These are phyloP conservation scores for Barbus barbus DNA, from an alignment of 2,113 vertebrate species.

Conservation along the genomic window DNA sequence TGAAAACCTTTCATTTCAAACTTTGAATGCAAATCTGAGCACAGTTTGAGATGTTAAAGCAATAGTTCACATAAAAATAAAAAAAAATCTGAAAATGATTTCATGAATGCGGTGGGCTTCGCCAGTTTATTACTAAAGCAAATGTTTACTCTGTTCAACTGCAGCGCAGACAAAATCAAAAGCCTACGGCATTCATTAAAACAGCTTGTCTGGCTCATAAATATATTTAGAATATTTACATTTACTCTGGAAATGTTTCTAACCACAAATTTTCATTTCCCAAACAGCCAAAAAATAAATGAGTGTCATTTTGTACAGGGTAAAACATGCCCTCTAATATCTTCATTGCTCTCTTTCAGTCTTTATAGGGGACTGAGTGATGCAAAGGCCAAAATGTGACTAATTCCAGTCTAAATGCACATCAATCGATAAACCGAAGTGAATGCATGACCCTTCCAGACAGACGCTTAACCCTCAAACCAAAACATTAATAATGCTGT, in stretches of 20 bases:
- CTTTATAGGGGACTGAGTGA: too few species aligned
- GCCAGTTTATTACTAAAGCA: constrained; percentile 24
- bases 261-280: background rate
- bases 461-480: background rate
- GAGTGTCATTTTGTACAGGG: too few species aligned
- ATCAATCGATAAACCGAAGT: background rate
- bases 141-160: constrained; percentile 4
- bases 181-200: constrained; percentile 12
- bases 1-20: background rate
- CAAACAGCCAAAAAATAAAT: background rate
- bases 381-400: background rate
- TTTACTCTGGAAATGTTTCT: background rate
- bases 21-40: background rate
- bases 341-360: background rate
- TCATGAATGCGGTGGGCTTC: too few species aligned
- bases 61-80: background rate
- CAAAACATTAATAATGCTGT: background rate
- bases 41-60: background rate
- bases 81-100: too few species aligned
- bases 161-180: background rate
- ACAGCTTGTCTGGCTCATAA: constrained; percentile 26
- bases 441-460: background rate
- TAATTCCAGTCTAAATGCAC: background rate
- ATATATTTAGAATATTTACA: constrained; percentile 22
- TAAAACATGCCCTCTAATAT: background rate